phyloP scores from a whole-genome alignment of 2,113 vertebrate species.

The Silurus meridionalis region DNA sequence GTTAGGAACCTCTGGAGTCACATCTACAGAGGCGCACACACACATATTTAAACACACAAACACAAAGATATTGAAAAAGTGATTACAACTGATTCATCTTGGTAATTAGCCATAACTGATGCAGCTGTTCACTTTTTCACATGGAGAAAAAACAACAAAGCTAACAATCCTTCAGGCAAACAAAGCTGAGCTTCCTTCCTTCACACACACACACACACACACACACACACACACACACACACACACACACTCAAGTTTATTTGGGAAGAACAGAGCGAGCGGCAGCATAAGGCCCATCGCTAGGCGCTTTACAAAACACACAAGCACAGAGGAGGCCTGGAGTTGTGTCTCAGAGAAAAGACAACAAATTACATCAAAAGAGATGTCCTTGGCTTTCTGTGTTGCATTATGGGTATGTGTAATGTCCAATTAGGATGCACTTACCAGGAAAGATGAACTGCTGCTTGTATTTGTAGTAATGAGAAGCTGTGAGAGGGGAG shows the following conservation, averaged over 20 bases:
- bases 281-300: slow-evolving; percentile 43
- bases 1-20: slow-evolving; percentile 86
- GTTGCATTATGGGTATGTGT: slow-evolving; percentile 57
- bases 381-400: slow-evolving; percentile 41
- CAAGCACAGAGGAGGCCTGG: slow-evolving; percentile 39
- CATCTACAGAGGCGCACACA: slow-evolving; percentile 73
- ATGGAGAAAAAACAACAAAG: neutral
- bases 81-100: neutral
- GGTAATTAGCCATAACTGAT: neutral
- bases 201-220: neutral
- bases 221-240: neutral
- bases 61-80: neutral
- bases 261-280: slow-evolving; percentile 14
- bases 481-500: slow-evolving; percentile 80
- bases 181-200: neutral
- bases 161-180: neutral
- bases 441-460: slow-evolving; percentile 99
- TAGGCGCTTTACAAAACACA: slow-evolving; percentile 33
- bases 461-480: slow-evolving; percentile 98
- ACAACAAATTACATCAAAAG: slow-evolving; percentile 63
- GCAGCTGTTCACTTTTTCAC: neutral
- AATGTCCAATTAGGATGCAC: slow-evolving; percentile 60
- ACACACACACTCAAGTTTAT: slow-evolving; percentile 34
- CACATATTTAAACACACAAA: slow-evolving; percentile 11
- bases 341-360: slow-evolving; percentile 47